Evolutionary conservation across 2,113 vertebrate species (phyloP).

Genomic region (Leptocoma aspasia): DNA sequence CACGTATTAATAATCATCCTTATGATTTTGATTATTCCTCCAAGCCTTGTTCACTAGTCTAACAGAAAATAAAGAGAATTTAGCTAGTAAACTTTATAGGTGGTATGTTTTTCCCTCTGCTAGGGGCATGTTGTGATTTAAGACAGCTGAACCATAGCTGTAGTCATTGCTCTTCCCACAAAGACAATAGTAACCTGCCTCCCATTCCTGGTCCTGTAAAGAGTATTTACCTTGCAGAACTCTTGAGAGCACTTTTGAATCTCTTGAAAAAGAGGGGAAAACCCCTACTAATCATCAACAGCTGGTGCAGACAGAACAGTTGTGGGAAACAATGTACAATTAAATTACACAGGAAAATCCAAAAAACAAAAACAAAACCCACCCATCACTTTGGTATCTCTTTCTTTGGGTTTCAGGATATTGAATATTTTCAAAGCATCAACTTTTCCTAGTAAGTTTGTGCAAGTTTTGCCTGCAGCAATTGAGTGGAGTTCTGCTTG

Average conservation of each 20-base stretch:
- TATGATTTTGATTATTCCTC: not conserved
- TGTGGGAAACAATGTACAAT: accelerated
- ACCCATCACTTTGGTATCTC: not conserved
- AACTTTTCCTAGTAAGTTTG: not conserved
- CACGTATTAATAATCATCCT: too few relatives aligned
- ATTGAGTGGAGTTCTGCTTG: not conserved
- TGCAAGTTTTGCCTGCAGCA: not conserved
- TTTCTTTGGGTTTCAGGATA: not conserved
- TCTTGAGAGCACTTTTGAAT: not conserved
- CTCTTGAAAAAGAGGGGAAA: not conserved
- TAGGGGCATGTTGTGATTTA: not conserved
- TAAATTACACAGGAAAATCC: not conserved
- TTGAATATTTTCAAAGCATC: not conserved
- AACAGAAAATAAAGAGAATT: not conserved
- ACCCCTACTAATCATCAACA: accelerated
- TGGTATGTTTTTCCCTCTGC: not conserved
- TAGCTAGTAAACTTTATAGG: not conserved
- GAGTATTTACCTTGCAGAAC: not conserved
- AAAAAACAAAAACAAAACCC: accelerated
- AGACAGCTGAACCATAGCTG: not conserved
- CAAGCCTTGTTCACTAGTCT: not conserved
- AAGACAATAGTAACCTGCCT: not conserved
- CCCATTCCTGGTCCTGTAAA: not conserved
- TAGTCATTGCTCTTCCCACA: not conserved
- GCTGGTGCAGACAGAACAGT: not conserved